Evolutionary conservation across 2,797 vertebrate genomes (phyloP), one percentile per base, ranked within the genome.

Genomic region (Gymnothorax reevesii): DNA sequence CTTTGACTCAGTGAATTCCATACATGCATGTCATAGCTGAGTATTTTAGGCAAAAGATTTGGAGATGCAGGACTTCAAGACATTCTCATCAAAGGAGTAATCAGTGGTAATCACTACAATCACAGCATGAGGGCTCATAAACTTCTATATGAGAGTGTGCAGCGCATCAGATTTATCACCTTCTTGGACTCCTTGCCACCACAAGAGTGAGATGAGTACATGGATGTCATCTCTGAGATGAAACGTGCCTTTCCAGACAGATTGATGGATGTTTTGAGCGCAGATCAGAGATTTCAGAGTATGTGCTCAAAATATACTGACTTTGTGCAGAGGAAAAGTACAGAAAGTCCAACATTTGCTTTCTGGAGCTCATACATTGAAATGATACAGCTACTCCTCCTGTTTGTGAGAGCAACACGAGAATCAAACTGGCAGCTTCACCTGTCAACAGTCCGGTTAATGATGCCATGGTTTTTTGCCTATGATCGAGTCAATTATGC

Each of bases 361-460:
- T 89, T 90, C 88, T 90, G 88, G 88, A 87, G 57, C 83, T 89
- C 84, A 9, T 90, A 90, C 83, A 88, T 88, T 17, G 86, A 89
- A 73, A 89, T 88, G 86, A 57, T 90, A 49, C 84, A 89, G 49
- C 49, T 85, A 82, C 85, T 90, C 20, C 84, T 88, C 52, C 87
- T 88, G 69, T 90, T 90, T 84, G 49, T 90, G 54, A 87, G 90
- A 87, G 88, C 86, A 89, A 90, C 89, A 84, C 75, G 82, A 82
- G 88, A 90, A 84, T 87, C 73, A 25, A 49, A 89, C 83, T 88
- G 88, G 83, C 59, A 87, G 64, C 87, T 89, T 71, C 85, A 88
- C 85, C 75, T 89, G 85, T 87, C 75, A 83, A 89, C 83, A 62
- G 59, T 87, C 25, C 64, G 75, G 55, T 87, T 88, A 13, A 88